Evolutionary conservation across 2,113 vertebrate genomes (phyloP), one percentile per base, ranked within the genome.

Genomic region (Catharus fuscescens): DNA sequence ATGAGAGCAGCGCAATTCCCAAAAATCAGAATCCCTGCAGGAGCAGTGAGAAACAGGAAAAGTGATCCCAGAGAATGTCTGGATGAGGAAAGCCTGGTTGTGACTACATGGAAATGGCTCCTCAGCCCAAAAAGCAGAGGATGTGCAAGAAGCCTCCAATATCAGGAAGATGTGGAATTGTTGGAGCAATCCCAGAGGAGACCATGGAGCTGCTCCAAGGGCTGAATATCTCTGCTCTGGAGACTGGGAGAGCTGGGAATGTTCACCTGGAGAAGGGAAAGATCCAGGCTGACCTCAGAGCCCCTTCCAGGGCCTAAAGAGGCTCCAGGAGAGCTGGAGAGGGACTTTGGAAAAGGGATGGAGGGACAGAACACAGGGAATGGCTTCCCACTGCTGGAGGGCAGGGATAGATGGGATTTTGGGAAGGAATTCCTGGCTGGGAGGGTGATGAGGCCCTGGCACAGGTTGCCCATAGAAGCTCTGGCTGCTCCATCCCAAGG

Each of bases 231-330:
- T 66, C 60, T 73, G n/a, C 40, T 23, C 9, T 48, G 52, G 34
- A 59, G 36, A 5, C 8, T 76, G 71, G 71, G 52, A 59, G 20
- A 59, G 31, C 8, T 86, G 16, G 25, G 83, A 18, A 48, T 50
- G 44, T 44, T 31, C 53, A 36, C 44, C 31, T 86, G 36, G 25
- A 31, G 6, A 50, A 42, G 9, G 0, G 12, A 42, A 76, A 3
- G 10, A 0, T 36, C 36, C 36, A 29, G 25, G 3, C 16, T 31
- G 3, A 66, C 0, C 36, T 36, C 4, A 18, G 18, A 56, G 11
- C 28, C 21, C 4, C 28, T 84, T 47, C 40, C 28, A 73, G 40
- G 2, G 28, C 28, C 23, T 28, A 0, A 56, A 84, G n/a, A 23
- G 14, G 23, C 28, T 54, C 59, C 69, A 47, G 9, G n/a, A 73